These are phyloP conservation scores for Desmodus rotundus DNA, from an alignment of 2,113 vertebrate species.

Conservation along the genomic window DNA sequence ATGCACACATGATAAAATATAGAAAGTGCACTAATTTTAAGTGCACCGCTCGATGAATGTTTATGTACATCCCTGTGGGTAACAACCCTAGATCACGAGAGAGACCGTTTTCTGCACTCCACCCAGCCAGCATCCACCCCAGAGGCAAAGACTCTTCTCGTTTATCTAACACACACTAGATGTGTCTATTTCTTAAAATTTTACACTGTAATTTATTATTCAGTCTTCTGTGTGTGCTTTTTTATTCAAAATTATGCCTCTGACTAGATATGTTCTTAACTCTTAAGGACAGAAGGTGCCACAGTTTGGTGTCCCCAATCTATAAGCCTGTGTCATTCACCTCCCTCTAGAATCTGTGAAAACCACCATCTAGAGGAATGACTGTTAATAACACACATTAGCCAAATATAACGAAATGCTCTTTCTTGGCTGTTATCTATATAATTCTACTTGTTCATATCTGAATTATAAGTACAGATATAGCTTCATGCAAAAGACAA, in stretches of 20 bases:
- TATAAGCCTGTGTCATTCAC: background rate
- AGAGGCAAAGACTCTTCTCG: background rate
- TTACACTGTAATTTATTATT: background rate
- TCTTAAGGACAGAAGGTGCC: background rate
- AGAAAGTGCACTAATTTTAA: background rate
- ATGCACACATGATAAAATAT: accelerated
- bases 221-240: background rate
- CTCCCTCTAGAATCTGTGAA: background rate
- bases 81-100: background rate
- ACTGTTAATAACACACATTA: background rate
- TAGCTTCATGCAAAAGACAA: background rate
- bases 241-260: background rate
- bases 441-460: constrained; percentile 1
- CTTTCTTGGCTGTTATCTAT: background rate
- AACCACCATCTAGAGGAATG: background rate
- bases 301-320: background rate
- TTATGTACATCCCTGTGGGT: background rate
- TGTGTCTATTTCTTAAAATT: background rate
- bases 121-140: background rate
- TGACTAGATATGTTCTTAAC: background rate
- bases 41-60: background rate
- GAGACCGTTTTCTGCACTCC: background rate
- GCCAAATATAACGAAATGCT: background rate
- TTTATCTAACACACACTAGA: background rate
- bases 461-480: background rate